Conservation (phyloP, 2,797 vertebrate genomes). For the Muscicapa comitata region DNA sequence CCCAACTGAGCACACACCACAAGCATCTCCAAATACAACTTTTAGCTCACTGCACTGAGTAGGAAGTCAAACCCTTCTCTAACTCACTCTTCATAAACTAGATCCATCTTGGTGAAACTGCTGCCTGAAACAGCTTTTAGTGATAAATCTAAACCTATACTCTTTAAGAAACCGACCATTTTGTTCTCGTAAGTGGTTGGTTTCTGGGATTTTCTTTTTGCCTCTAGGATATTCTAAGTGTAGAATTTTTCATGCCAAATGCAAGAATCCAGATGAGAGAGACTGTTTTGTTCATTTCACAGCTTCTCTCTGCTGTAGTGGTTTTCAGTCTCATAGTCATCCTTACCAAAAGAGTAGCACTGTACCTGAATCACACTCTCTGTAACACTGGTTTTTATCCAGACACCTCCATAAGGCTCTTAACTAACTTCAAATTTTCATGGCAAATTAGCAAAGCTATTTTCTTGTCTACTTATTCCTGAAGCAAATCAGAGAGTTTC, state of each 20-base stretch:
- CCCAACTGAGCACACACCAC: background rate
- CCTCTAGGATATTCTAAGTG: conserved; percentile 12
- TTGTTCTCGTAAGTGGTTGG: background rate
- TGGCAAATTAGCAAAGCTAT: conserved; percentile 71
- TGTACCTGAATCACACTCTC: conserved; percentile 25
- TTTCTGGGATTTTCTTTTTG: conserved; percentile 22
- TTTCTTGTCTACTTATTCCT: conserved; percentile 64
- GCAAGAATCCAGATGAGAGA: background rate
- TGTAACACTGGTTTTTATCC: background rate
- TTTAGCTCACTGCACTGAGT: background rate
- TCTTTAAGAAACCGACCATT: background rate
- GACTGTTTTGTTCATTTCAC: background rate
- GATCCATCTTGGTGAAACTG: background rate
- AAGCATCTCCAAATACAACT: background rate
- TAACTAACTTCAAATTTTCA: conserved; percentile 56
- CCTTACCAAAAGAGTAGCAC: conserved; percentile 33
- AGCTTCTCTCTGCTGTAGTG: background rate
- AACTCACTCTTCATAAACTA: background rate
- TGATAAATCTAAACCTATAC: background rate
- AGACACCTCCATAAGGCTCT: conserved; percentile 67
- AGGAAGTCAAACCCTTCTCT: background rate
- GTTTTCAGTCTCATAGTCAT: background rate
- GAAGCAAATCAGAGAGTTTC: conserved; percentile 61
- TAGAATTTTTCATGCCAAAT: conserved; percentile 41
- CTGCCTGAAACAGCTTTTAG: background rate